These are phyloP conservation scores for Cyclophora punctaria DNA, from an alignment of 2,888 invertebrate species.

Conservation along the genomic window DNA sequence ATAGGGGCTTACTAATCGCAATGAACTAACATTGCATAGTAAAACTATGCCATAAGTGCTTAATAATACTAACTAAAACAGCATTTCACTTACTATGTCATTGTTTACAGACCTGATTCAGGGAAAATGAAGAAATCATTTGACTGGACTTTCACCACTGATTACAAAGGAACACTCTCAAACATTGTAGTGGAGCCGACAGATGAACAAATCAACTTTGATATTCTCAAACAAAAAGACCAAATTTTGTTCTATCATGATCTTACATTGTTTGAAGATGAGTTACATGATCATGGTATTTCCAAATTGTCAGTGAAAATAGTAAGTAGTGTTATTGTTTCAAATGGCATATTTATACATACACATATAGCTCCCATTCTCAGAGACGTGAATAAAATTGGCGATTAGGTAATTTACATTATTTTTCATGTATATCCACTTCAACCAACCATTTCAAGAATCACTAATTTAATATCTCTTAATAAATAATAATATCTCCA, in stretches of 20 bases:
- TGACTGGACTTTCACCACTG: constrained; percentile 98
- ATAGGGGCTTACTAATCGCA: too few species aligned
- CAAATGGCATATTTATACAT: too few species aligned
- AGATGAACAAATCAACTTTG: constrained; percentile 87
- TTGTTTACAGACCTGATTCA: constrained; percentile 78
- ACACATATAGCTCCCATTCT: too few species aligned
- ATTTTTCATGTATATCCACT: too few species aligned
- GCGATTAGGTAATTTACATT: too few species aligned
- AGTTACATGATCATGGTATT: constrained; percentile 97
- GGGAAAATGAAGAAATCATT: constrained; percentile 89
- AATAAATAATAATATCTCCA: too few species aligned
- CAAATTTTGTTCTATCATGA: constrained; percentile 96
- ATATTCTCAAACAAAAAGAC: constrained; percentile 90
- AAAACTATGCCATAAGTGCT: too few species aligned
- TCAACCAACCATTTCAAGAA: too few species aligned
- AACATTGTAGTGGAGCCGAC: constrained; percentile 77
- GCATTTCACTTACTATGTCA: constrained; percentile 1
- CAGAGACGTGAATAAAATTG: too few species aligned
- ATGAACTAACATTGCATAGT: too few species aligned
- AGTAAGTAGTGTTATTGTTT: constrained; percentile 74
- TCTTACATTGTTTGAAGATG: constrained; percentile 96
- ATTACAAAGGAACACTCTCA: constrained; percentile 88
- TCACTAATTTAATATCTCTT: too few species aligned
- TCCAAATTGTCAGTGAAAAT: constrained; percentile 94
- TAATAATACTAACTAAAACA: too few species aligned